Evolutionary conservation across 2,797 vertebrate genomes (phyloP).

Genomic region (Perodicticus potto): DNA sequence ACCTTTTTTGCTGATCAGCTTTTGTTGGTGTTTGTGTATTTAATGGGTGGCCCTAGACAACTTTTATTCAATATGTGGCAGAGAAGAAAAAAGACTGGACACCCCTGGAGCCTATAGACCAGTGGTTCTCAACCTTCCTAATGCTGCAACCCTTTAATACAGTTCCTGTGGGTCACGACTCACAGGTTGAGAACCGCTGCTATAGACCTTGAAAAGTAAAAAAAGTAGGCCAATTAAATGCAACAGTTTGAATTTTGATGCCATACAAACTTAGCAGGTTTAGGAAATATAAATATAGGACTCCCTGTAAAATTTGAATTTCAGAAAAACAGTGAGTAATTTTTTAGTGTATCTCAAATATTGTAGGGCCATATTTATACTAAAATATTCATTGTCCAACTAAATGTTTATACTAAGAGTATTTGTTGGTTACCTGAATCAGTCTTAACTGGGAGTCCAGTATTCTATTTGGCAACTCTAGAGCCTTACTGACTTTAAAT

Average conservation of each 20-base stretch:
- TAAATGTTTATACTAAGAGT: conserved; percentile 29
- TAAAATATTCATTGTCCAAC: conserved; percentile 3
- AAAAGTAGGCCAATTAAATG: not conserved
- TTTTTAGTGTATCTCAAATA: conserved; percentile 24
- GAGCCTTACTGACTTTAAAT: not conserved
- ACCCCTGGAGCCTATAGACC: too few species aligned
- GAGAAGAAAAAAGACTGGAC: too few species aligned
- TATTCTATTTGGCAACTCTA: not conserved
- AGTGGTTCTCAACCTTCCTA: too few species aligned
- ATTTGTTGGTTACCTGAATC: not conserved
- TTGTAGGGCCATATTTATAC: not conserved
- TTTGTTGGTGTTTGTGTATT: too few species aligned
- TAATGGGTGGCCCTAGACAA: too few species aligned
- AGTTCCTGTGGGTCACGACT: too few species aligned
- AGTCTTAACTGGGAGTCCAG: not conserved
- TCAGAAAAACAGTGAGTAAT: not conserved
- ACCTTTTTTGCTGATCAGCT: too few species aligned
- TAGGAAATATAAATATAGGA: conserved; percentile 23
- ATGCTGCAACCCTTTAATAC: too few species aligned
- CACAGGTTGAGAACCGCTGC: too few species aligned
- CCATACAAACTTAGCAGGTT: not conserved
- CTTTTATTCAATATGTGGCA: too few species aligned
- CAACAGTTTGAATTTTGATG: conserved; percentile 6
- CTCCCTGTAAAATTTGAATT: conserved; percentile 16
- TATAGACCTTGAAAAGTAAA: not conserved